Conservation (phyloP, 2,797 vertebrate species). For the Microctenopoma lineatum region DNA sequence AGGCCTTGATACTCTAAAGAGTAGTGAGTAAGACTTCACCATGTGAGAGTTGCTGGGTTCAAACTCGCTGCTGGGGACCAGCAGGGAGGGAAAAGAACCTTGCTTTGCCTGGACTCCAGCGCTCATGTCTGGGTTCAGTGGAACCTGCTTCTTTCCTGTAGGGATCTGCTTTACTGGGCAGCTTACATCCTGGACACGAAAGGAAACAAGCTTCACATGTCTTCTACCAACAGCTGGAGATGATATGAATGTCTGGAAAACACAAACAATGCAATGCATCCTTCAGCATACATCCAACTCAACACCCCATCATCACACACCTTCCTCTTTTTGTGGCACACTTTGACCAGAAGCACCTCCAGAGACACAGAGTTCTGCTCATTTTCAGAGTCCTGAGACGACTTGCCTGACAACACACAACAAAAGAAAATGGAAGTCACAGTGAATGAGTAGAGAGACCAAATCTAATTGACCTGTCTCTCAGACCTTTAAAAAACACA, state of each 20-base stretch:
- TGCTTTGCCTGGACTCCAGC: slow-evolving; percentile 88
- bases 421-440: slow-evolving; percentile 3
- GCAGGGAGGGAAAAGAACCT: slow-evolving; percentile 89
- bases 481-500: too few species aligned
- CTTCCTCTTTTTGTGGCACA: slow-evolving; percentile 99
- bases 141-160: slow-evolving; percentile 98
- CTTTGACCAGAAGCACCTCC: slow-evolving; percentile 98
- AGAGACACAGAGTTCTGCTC: slow-evolving; percentile 97
- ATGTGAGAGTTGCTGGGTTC: slow-evolving; percentile 98
- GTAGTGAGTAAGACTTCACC: slow-evolving; percentile 97
- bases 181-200: slow-evolving; percentile 91
- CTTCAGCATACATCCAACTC: neutral
- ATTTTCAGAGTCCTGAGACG: slow-evolving; percentile 96
- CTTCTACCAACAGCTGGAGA: neutral
- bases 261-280: neutral
- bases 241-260: neutral
- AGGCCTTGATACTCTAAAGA: slow-evolving; percentile 88
- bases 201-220: neutral
- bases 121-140: slow-evolving; percentile 91
- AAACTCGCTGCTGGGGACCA: slow-evolving; percentile 97
- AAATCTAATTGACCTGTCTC: neutral
- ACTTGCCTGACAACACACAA: slow-evolving; percentile 86
- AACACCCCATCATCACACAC: slow-evolving; percentile 71
- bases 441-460: neutral
- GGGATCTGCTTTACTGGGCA: slow-evolving; percentile 98